Evolutionary conservation across 2,797 vertebrate genomes (phyloP), one percentile per base, ranked within the genome.

Genomic region (Muraenolepis orangiensis): DNA sequence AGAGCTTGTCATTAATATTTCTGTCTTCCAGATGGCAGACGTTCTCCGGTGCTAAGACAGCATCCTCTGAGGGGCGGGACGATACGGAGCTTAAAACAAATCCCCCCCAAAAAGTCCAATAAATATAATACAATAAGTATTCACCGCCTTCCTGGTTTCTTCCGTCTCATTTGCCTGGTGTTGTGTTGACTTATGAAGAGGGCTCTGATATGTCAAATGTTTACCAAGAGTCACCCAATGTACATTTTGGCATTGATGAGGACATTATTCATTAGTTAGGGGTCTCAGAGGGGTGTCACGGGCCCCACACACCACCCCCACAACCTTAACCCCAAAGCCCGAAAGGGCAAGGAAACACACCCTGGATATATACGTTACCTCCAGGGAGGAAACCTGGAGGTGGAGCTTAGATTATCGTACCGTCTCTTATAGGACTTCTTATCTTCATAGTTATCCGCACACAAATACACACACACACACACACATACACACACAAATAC

Each of bases 1-100:
- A 85, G 85, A 82, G 87, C 88, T 91, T 92, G 90, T 90, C 91
- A 92, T 93, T 91, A 92, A 93, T 93, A 93, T 91, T 91, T 90
- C 80, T 81, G 86, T 86, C 87, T 90, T 91, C 92, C 91, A 93
- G 91, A 93, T 91, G 87, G 91, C 84, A 64, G 57, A 80, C 88
- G 89, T 90, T 90, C 92, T 89, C 89, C 85, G 89, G 88, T 81
- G 85, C 84, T 83, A 85, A 88, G 85, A 91, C 82, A 82, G 79
- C 86, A 88, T 23, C 23, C 57, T 64, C 57, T 64, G 66, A 82
- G 68, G 38, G 57, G 78, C 75, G 26, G 77, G 71, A 79, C 74
- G 81, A 64, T n/a, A 64, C 4, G 57, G 57, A 12, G 23, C 57
- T 12, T 12, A 70, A 75, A 34, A 78, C 14, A 83, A 69, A n/a